A percentile compares a stretch with the other conserved stretches of the same genome.
phyloP scores from a whole-genome alignment of 2,113 vertebrate species.

The Thinocorus orbignyianus region DNA sequence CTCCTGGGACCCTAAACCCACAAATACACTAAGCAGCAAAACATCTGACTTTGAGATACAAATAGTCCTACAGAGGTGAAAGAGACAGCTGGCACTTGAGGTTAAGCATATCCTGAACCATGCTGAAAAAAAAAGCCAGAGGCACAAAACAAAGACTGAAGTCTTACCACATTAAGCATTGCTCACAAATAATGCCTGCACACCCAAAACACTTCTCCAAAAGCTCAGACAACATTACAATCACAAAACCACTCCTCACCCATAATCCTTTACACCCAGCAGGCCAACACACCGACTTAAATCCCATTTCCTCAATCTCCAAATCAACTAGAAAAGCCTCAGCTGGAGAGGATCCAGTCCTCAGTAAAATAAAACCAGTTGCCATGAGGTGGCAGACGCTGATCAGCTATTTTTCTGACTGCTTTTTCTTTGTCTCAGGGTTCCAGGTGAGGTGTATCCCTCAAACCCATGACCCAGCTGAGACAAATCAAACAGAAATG shows the following conservation, averaged over 20 bases:
- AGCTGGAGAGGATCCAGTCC: background rate
- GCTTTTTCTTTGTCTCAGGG: background rate
- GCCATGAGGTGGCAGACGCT: conserved; percentile 9
- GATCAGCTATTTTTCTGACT: background rate
- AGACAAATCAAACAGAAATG: background rate
- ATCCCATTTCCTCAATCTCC: background rate
- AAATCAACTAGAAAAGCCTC: background rate
- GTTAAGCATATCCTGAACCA: background rate
- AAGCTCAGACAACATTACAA: fast-evolving
- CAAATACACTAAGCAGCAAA: fast-evolving
- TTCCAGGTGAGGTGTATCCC: background rate
- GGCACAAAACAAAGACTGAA: background rate
- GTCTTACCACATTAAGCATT: background rate
- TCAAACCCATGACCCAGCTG: background rate
- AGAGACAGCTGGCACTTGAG: background rate
- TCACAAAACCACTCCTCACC: fast-evolving
- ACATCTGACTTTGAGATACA: fast-evolving
- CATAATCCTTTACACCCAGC: fast-evolving
- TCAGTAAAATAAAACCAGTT: background rate
- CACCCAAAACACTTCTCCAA: background rate
- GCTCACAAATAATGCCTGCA: fast-evolving
- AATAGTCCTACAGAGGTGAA: background rate
- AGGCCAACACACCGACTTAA: fast-evolving
- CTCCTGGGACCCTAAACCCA: background rate
- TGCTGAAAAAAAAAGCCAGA: background rate